Base-by-base conservation (phyloP, 2,888 invertebrate genomes). In the Lamellibrachia columna region DNA sequence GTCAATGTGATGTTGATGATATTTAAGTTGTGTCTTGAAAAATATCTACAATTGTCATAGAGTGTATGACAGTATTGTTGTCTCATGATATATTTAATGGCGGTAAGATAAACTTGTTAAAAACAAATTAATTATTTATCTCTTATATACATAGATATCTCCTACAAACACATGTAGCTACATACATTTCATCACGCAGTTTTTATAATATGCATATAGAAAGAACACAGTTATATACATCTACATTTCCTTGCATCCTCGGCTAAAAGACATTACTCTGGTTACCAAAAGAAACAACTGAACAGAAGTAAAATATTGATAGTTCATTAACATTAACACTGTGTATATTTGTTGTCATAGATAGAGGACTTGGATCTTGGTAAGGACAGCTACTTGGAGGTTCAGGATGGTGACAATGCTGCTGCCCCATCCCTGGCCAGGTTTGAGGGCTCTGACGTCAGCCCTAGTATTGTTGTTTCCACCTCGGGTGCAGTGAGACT, bases 371-470 rank as follows among this genome's bases (percentile, higher is more conserved):
- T 96, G 55, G 96, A 96, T 92, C 94, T 97, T 55, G 96, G 96
- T 93, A 94, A 95, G 90, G 95, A 95, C 94, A 99, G 99, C 96
- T 98, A 98, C 95, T 97, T 99, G 93, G 97, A 98, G 3, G 97
- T 99, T 92, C 98, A 99, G 94, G 99, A 99, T 96, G 99, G 99
- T 4, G 98, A 98, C 93, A 97, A 98, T 0, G 98, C 99, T 15
- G 98, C 98, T 96, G 98, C 98, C 95, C 97, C 98, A 93, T 98
- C 98, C 91, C 97, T 99, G 93, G 98, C 98, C 3, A 97, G 98
- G 95, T 97, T 99, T 93, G 75, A 22, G 75, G 75, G 98, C 93
- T 97, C 98, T 0, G 97, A 98, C 94, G 98, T 98, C 95, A 98
- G 98, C 94, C 98, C 98, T 94, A 97, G 97, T 95, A 93, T 93